Percentiles rank a stretch among this genome's conserved stretches.
Conservation (phyloP, 2,888 invertebrate genomes). For the Anticlea derivata region DNA sequence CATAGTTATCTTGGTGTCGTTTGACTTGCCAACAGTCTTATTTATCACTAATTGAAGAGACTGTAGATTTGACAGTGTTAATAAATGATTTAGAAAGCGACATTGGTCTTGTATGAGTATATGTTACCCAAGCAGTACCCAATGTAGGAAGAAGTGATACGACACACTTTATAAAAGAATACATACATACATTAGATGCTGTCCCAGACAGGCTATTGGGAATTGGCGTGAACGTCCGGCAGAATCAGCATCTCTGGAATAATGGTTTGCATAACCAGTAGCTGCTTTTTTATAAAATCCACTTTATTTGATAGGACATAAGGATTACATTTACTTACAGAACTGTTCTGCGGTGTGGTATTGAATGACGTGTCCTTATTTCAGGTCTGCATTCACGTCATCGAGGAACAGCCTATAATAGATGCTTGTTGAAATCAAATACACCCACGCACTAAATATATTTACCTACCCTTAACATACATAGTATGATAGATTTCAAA, state of each 20-base stretch:
- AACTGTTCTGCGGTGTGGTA: constrained; percentile 54
- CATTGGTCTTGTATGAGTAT: too few species aligned
- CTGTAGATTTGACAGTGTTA: too few species aligned
- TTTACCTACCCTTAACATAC: too few species aligned
- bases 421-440: background rate
- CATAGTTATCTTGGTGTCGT: constrained; percentile 23
- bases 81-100: too few species aligned
- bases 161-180: too few species aligned
- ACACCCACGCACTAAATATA: background rate
- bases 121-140: too few species aligned
- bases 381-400: constrained; percentile 35
- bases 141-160: too few species aligned
- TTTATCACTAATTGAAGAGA: background rate
- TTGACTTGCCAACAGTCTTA: constrained; percentile 10
- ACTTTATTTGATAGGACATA: constrained; percentile 38
- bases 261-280: constrained; percentile 47
- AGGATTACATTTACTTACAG: constrained; percentile 40
- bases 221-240: constrained; percentile 37
- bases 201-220: constrained; percentile 12
- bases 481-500: too few species aligned
- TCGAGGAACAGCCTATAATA: constrained; percentile 39
- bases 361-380: constrained; percentile 73
- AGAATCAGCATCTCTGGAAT: constrained; percentile 37
- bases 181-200: background rate
- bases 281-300: constrained; percentile 25